Base-by-base conservation (phyloP, 1,140 invertebrate species). In the Zophobas morio region DNA sequence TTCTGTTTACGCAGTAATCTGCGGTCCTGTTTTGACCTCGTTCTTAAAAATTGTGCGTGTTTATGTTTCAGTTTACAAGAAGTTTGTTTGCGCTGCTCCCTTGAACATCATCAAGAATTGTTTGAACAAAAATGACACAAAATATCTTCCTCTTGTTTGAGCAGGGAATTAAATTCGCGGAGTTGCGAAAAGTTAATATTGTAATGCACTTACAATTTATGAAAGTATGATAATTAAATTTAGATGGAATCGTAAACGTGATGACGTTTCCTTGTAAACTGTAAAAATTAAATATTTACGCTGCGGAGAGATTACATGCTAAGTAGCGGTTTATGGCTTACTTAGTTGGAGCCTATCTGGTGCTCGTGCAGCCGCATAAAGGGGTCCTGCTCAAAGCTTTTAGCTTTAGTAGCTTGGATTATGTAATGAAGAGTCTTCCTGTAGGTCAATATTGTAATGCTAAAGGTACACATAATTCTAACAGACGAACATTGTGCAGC, bases 261-360 rank as follows among this genome's bases (percentile, higher is more conserved):
- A 66, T 42, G 60, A 40, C 8, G 60, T 66, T 66, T 66, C 39
- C 60, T 66, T 66, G 60, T 66, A 66, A 42, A 66, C n/a, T 66
- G 39, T 66, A 66, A 66, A 66, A 66, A 66, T 66, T 66, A 66
- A 66, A 66, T 66, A 66, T 66, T 66, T 66, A 66, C 60, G 39
- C 42, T 66, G 60, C 20, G 37, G 60, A 42, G 60, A 66, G 60
- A 66, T 66, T 66, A 66, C 60, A 66, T 42, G 60, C 36, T 66
- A 66, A 66, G 60, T 66, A 66, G 60, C 60, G 60, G 60, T 66
- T 66, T 66, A 66, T 66, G 39, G 60, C 60, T 66, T 66, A 66
- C 60, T 66, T 66, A 66, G 60, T 42, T 42, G 6, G 60, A 66
- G 60, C 60, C 60, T 66, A 66, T 66, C 60, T 66, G 60, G 60